Percentiles rank a stretch among this genome's conserved stretches.
phyloP scores from a whole-genome alignment of 92 coral and sea anemone species.

The Porites lobata region DNA sequence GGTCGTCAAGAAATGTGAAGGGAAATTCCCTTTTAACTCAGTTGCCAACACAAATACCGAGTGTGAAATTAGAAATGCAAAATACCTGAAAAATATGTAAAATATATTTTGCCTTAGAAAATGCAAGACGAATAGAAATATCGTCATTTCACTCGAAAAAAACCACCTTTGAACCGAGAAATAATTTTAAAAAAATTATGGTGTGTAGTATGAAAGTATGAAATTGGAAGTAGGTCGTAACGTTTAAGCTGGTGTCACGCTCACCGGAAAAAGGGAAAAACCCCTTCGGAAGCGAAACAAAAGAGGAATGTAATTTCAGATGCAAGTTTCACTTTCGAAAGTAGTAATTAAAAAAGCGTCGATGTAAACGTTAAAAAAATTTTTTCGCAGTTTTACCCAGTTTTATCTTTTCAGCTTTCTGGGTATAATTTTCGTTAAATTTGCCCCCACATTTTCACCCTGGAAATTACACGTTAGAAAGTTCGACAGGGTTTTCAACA shows the following conservation, averaged over 20 bases:
- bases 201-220: no score
- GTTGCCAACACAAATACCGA: neutral
- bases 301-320: conserved; percentile 23
- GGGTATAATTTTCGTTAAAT: neutral
- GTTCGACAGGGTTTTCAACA: neutral
- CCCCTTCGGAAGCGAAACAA: conserved; percentile 20
- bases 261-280: conserved; percentile 23
- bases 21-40: conserved; percentile 26
- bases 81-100: neutral
- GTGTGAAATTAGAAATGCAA: neutral
- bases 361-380: neutral
- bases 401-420: neutral
- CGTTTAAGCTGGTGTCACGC: neutral
- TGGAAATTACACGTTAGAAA: neutral
- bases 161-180: neutral
- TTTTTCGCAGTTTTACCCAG: neutral
- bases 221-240: neutral
- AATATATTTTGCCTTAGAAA: neutral
- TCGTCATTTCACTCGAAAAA: neutral
- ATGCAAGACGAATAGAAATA: neutral
- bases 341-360: neutral
- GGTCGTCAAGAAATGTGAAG: neutral
- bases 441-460: neutral
- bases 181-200: no score
- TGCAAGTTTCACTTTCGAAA: conserved; percentile 59